Evolutionary conservation across 2,113 vertebrate genomes (phyloP), one percentile per base, ranked within the genome.

Genomic region (Gavia stellata): DNA sequence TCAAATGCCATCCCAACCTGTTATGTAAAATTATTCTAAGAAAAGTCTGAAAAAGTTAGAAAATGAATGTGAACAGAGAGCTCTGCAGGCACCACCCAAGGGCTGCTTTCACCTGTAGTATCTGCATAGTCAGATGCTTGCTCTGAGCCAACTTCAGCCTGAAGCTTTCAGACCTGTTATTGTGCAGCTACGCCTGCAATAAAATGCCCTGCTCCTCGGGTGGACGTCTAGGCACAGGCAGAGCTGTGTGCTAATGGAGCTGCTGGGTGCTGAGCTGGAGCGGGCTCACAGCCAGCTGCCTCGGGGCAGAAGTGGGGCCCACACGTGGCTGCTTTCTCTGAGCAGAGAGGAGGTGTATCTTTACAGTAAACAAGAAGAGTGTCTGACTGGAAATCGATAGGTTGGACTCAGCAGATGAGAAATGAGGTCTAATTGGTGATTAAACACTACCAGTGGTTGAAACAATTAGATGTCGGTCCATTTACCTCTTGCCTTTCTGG

Each of bases 401-500:
- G 63, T 50, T 95, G 79, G 88, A 61, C 26, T 95, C 62, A 81
- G 42, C 79, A 92, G 81, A 88, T 93, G 85, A 96, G 95, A 88
- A 95, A 96, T 90, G 82, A 94, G 63, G 79, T 92, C 72, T 96
- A 93, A 96, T 36, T 86, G 75, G 85, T 66, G 79, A 95, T 96
- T 93, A 94, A 96, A 92, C 72, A 94, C 80, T 81, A 75, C 0
- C 0, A 66, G 52, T 73, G 21, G 29, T 82, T 90, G 88, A 77
- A 96, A 80, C 71, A 81, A 80, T 94, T 90, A 94, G 45, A n/a
- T 74, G 88, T 44, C 0, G 0, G 84, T 72, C 58, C 45, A 18
- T 80, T 92, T 82, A 38, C 74, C 17, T 80, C 52, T 53, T 38
- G 56, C 31, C n/a, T 86, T 86, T 85, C 65, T 79, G 53, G 49